Conservation (phyloP, 2,797 vertebrate genomes). For the Phataginus tricuspis region DNA sequence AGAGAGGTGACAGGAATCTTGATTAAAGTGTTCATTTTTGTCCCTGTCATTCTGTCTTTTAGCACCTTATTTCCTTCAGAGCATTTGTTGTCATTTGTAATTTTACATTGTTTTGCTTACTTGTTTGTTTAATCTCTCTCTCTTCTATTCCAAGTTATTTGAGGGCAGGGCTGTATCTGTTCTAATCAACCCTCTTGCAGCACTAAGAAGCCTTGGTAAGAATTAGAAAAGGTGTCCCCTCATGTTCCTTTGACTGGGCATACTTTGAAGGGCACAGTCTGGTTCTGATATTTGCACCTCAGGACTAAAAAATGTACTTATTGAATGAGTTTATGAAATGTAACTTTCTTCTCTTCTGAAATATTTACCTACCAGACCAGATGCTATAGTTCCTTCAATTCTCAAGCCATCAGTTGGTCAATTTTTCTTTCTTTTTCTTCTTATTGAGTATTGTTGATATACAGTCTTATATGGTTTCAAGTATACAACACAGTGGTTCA, state of each 20-base stretch:
- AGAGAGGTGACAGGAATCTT: neutral
- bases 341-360: neutral
- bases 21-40: neutral
- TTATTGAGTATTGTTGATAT: too few species aligned
- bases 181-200: neutral
- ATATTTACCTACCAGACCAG: neutral
- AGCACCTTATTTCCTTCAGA: neutral
- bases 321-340: constrained; percentile 2
- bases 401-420: neutral
- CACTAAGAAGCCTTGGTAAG: neutral
- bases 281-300: neutral
- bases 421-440: neutral
- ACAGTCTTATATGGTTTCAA: too few species aligned
- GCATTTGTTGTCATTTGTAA: neutral
- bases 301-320: neutral
- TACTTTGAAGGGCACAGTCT: neutral
- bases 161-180: neutral
- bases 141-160: neutral
- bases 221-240: neutral
- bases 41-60: neutral
- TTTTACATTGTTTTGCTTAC: neutral
- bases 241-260: neutral
- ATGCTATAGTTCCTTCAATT: neutral
- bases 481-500: too few species aligned
- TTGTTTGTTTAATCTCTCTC: neutral